Conservation (phyloP, 2,797 vertebrate species). For the Neopelma chrysocephalum region DNA sequence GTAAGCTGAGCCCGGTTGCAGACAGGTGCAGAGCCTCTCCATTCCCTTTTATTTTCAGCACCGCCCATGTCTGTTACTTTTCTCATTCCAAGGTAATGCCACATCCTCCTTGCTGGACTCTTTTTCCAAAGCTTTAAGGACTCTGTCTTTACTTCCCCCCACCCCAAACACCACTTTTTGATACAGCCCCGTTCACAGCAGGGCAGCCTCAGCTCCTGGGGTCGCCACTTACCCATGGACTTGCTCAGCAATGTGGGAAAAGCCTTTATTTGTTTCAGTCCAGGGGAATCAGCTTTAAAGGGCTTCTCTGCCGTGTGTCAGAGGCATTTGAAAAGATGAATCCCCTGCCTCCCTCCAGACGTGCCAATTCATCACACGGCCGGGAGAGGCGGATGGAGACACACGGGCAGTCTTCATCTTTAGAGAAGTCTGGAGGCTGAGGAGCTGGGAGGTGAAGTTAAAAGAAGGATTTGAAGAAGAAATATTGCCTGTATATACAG, state of each 20-base stretch:
- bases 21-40: not conserved
- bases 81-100: not conserved
- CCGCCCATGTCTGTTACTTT: not conserved
- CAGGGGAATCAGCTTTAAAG: not conserved
- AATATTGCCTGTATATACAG: not conserved
- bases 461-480: not conserved
- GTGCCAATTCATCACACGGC: not conserved
- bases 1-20: not conserved
- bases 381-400: not conserved
- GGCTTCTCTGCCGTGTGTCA: not conserved
- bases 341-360: not conserved
- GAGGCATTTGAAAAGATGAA: not conserved
- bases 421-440: not conserved
- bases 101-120: not conserved
- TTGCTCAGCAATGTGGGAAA: not conserved
- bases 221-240: not conserved
- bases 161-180: not conserved
- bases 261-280: not conserved
- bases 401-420: not conserved
- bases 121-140: not conserved
- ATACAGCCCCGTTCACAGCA: not conserved
- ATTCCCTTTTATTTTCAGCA: not conserved
- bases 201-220: not conserved
- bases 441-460: not conserved
- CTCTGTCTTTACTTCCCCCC: not conserved